Percentiles rank a stretch among this genome's conserved stretches.
Evolutionary conservation across 2,888 invertebrate species (phyloP).

Genomic region (Periphyllus acericola): DNA sequence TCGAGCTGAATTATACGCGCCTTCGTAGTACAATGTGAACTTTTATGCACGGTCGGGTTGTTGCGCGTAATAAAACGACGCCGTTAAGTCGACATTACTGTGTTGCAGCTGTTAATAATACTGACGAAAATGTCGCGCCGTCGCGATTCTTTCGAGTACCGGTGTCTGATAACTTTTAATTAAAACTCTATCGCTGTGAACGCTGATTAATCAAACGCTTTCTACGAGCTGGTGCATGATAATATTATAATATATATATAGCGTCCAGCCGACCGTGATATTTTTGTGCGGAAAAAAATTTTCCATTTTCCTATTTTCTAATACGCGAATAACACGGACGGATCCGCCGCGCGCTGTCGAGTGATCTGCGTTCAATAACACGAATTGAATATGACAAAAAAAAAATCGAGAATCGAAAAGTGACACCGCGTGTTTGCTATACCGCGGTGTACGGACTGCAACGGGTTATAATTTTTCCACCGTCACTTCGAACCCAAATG

Average conservation of each 20-base stretch:
- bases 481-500: not conserved
- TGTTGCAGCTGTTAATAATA: not conserved
- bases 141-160: not conserved
- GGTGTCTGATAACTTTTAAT: not conserved
- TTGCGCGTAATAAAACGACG: not conserved
- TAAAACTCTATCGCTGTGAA: not conserved
- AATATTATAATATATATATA: not conserved
- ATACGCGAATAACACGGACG: not conserved
- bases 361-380: no score
- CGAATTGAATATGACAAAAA: not conserved
- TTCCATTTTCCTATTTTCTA: not conserved
- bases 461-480: not conserved
- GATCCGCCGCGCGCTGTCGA: no score
- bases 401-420: not conserved
- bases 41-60: conserved; percentile 4
- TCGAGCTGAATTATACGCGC: not conserved
- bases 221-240: no score
- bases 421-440: not conserved
- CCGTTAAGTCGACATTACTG: not conserved
- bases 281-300: not conserved
- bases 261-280: not conserved
- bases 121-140: not conserved
- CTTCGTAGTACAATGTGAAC: not conserved
- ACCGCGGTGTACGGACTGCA: not conserved
- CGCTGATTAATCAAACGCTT: not conserved